These are phyloP conservation scores for Sebastiscus albofasciatus DNA, from an alignment of 2,797 vertebrate genomes.

Conservation along the genomic window DNA sequence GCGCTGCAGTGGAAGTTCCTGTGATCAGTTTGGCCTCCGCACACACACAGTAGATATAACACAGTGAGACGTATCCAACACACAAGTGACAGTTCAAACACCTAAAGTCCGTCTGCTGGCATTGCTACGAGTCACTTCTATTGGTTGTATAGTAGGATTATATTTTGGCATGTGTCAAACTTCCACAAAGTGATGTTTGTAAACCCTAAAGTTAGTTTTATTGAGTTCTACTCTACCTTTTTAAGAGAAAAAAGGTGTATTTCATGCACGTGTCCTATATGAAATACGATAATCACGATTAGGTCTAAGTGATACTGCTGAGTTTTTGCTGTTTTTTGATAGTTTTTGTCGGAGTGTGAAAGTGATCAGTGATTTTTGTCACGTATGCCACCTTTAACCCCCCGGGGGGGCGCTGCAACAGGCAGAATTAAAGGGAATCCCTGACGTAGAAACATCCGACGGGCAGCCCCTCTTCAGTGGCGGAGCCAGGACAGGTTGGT, in stretches of 20 bases:
- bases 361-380: constrained; percentile 29
- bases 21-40: constrained; percentile 68
- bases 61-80: constrained; percentile 69
- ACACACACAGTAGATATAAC: constrained; percentile 56
- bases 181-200: constrained; percentile 33
- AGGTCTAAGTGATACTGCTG: constrained; percentile 36
- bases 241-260: constrained; percentile 47
- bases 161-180: constrained; percentile 57
- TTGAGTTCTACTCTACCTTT: constrained; percentile 48
- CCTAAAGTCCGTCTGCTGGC: constrained; percentile 49
- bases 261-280: constrained; percentile 64
- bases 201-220: constrained; percentile 56
- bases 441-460: constrained; percentile 45
- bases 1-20: constrained; percentile 65
- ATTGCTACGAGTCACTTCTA: constrained; percentile 69
- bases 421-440: constrained; percentile 65
- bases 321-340: constrained; percentile 4
- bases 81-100: constrained; percentile 30
- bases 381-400: constrained; percentile 3
- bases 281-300: constrained; percentile 52
- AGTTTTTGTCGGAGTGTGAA: constrained; percentile 16
- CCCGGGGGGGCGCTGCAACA: neutral
- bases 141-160: constrained; percentile 46
- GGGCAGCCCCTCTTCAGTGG: constrained; percentile 32
- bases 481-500: neutral